Conservation (phyloP, 2,113 vertebrate species). For the Abramis brama region DNA sequence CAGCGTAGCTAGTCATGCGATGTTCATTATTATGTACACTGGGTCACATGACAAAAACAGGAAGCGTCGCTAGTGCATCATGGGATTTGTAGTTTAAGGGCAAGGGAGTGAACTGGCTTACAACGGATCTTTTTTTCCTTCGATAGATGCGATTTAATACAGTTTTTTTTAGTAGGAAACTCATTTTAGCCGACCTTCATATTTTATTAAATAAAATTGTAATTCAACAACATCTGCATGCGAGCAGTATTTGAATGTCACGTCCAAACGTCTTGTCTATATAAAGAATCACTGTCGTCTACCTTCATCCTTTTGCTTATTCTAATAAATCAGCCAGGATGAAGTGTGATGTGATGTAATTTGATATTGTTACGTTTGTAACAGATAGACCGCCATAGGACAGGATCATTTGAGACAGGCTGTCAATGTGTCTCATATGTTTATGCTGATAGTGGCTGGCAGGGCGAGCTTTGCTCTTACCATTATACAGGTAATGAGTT, state of each 20-base stretch:
- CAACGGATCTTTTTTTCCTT: background rate
- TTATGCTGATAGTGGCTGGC: conserved; percentile 57
- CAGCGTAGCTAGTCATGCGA: background rate
- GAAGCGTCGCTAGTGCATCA: conserved; percentile 47
- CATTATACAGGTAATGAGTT: conserved; percentile 15
- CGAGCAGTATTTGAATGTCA: conserved; percentile 20
- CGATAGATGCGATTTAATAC: background rate
- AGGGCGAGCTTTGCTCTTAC: conserved; percentile 21
- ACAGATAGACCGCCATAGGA: conserved; percentile 47
- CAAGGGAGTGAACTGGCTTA: no score
- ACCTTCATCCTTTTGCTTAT: conserved; percentile 6
- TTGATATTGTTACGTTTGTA: conserved; percentile 57
- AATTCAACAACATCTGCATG: conserved; percentile 29
- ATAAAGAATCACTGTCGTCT: background rate
- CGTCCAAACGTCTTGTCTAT: conserved; percentile 4
- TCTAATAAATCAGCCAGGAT: conserved; percentile 36
- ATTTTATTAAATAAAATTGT: background rate
- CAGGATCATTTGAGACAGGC: conserved; percentile 56
- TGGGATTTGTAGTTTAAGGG: conserved; percentile 71
- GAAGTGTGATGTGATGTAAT: conserved; percentile 55
- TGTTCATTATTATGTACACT: conserved; percentile 41
- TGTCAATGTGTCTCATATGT: conserved; percentile 60
- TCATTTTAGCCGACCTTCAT: background rate
- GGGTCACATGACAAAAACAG: conserved; percentile 77
- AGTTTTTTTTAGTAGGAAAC: background rate